Base-by-base conservation (phyloP, 2,113 vertebrate genomes). In the Gopherus flavomarginatus region DNA sequence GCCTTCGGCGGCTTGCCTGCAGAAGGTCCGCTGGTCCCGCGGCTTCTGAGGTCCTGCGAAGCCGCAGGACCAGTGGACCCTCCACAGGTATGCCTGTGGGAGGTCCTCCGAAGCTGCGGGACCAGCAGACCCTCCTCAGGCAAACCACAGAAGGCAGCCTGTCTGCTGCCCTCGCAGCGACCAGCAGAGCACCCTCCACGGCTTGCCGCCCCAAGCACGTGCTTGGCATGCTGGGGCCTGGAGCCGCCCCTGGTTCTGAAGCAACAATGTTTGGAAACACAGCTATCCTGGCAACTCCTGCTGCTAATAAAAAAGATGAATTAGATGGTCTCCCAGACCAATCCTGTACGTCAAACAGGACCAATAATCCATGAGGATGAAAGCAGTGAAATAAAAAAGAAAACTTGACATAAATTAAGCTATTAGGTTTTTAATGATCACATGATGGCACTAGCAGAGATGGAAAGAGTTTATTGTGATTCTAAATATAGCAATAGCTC, bases 281-380 rank as follows among this genome's bases (percentile, higher is more conserved):
- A 79, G 65, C 57, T 93, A 81, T 75, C 50, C 14, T 1, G n/a
- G 44, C 80, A 35, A 3, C 16, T 85, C 79, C 56, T 16, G 4
- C 81, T 81, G 87, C 49, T 50, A 93, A 8, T 8, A 31, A 86
- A 54, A 12, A 94, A 12, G 79, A 95, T 84, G n/a, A 35, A 38
- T n/a, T 79, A 16, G 6, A 42, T 86, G 57, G 52, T 9, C 19
- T 86, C 26, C 88, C 56, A 75, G 65, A 93, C 88, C 90, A 86
- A 52, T 42, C 1, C 77, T 88, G 56, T 83, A 81, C 31, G 56
- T 21, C 38, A 69, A 89, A 17, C 80, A 83, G 95, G 90, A 94
- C 93, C 94, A 87, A 81, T 92, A 91, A 93, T 91, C 95, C 92
- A 93, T 82, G 91, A 93, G 90, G 78, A 85, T 7, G 44, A 83